A percentile compares a stretch with the other conserved stretches of the same genome.
phyloP scores from a whole-genome alignment of 2,888 invertebrate species.

The Dascillus cervinus region DNA sequence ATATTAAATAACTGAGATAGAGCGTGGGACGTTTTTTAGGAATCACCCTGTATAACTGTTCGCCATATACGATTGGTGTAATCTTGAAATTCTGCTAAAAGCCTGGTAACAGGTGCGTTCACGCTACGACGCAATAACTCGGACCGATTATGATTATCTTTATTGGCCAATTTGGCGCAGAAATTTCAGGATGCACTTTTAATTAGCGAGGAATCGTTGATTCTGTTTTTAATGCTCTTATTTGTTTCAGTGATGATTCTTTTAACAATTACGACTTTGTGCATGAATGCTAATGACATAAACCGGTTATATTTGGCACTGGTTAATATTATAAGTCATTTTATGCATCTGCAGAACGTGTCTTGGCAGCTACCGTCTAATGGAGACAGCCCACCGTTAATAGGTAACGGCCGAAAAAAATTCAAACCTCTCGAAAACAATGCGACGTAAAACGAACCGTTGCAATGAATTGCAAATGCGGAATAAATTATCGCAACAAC shows the following conservation, averaged over 20 bases:
- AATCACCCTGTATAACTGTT: too few relatives aligned
- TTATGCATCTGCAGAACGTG: constrained; percentile 51
- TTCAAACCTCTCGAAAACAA: too few relatives aligned
- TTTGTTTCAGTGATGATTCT: constrained; percentile 44
- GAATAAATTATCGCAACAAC: too few relatives aligned
- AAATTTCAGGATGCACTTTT: neutral
- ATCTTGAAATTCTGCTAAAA: too few relatives aligned
- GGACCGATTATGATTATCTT: too few relatives aligned
- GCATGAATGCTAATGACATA: constrained; percentile 50
- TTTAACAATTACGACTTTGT: constrained; percentile 50
- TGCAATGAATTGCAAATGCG: too few relatives aligned
- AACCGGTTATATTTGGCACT: constrained; percentile 50
- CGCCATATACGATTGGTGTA: too few relatives aligned
- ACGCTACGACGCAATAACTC: neutral
- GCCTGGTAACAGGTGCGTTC: neutral
- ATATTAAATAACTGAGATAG: too few relatives aligned
- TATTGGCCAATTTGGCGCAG: too few relatives aligned
- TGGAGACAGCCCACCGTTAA: constrained; percentile 53
- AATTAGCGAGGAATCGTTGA: neutral
- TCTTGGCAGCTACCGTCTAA: constrained; percentile 53
- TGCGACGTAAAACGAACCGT: too few relatives aligned
- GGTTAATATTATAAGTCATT: constrained; percentile 55
- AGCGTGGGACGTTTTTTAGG: too few relatives aligned
- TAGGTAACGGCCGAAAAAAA: constrained; percentile 10
- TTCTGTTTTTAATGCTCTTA: constrained; percentile 1